A percentile compares a stretch with the other conserved stretches of the same genome.
Conservation (phyloP, 2,888 invertebrate species). For the Cerastis leucographa region DNA sequence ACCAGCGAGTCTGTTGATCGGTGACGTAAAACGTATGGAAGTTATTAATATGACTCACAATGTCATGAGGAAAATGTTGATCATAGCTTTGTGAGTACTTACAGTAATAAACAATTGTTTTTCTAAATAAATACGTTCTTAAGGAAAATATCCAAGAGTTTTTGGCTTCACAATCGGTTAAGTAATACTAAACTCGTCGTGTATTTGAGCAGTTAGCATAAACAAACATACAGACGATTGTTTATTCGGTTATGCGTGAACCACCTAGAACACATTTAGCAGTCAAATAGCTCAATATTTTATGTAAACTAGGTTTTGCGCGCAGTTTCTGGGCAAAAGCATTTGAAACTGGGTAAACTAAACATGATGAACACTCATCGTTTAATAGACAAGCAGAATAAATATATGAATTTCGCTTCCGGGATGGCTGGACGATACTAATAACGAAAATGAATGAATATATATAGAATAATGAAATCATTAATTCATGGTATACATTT, state of each 20-base stretch:
- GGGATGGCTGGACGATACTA: conserved; percentile 12
- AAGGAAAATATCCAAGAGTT: background rate
- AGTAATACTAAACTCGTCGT: conserved; percentile 13
- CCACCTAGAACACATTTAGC: conserved; percentile 20
- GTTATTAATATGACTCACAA: conserved; percentile 21
- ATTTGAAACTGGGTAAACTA: conserved; percentile 31
- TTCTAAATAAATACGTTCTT: background rate
- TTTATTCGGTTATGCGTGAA: conserved; percentile 18
- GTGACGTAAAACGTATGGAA: conserved; percentile 17
- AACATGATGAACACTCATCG: conserved; percentile 25
- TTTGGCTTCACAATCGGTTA: conserved; percentile 8
- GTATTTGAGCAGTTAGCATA: conserved; percentile 16
- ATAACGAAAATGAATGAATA: conserved; percentile 25
- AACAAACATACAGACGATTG: conserved; percentile 22
- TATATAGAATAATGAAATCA: no score
- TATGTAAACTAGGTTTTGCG: conserved; percentile 29
- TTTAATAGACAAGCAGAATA: conserved; percentile 22
- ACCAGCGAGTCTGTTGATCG: conserved; percentile 27
- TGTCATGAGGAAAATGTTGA: conserved; percentile 26
- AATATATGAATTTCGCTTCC: conserved; percentile 35
- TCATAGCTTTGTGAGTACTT: background rate
- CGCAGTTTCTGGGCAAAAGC: conserved; percentile 29
- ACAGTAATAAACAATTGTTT: background rate
- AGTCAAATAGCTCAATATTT: conserved; percentile 43
- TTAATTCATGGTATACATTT: background rate